Evolutionary conservation across 2,888 invertebrate species (phyloP).

Genomic region (Caenorhabditis virilis): DNA sequence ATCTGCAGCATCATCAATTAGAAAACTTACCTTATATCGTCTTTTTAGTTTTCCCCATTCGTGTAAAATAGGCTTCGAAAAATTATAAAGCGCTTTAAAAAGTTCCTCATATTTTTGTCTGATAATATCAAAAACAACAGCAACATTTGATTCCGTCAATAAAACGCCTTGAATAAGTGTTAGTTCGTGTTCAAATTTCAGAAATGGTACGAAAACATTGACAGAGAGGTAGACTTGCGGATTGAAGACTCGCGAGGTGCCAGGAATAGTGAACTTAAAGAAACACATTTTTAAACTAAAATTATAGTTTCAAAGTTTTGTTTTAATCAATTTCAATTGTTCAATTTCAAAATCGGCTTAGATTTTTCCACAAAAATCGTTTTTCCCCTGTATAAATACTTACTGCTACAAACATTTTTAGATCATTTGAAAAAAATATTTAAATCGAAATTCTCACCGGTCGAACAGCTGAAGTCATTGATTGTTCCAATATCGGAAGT

Average conservation of each 20-base stretch:
- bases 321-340: no score
- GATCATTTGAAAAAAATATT: no score
- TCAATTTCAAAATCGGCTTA: no score
- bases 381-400: no score
- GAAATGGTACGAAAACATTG: conserved; percentile 80
- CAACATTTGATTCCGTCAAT: conserved; percentile 75
- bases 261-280: conserved; percentile 77
- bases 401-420: no score
- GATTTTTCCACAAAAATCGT: no score
- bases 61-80: conserved; percentile 50
- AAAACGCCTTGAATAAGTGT: conserved; percentile 73
- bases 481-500: conserved; percentile 67
- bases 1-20: not conserved
- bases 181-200: conserved; percentile 77
- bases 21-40: conserved; percentile 22
- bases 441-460: no score
- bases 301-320: no score
- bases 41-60: conserved; percentile 49
- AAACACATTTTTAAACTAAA: not conserved
- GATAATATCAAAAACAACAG: conserved; percentile 74
- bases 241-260: conserved; percentile 73
- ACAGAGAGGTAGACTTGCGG: conserved; percentile 80
- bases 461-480: conserved; percentile 69
- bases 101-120: conserved; percentile 72
- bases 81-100: conserved; percentile 47